Base-by-base conservation (phyloP, 2,113 vertebrate species). In the Phylloscopus trochiloides region DNA sequence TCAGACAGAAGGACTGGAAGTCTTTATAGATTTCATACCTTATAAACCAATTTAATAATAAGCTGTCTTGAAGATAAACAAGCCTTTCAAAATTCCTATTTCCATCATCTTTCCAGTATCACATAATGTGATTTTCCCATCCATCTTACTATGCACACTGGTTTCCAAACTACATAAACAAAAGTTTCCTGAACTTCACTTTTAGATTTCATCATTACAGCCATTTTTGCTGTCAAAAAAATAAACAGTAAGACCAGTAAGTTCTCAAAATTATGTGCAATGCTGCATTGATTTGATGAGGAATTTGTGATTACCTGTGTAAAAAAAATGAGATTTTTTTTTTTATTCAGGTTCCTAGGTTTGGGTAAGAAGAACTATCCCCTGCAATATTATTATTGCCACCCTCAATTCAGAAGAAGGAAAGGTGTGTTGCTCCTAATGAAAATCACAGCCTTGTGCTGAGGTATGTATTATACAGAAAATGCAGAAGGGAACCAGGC, bases 231-330 rank as follows among this genome's bases (percentile, higher is more conserved):
- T 58, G 32, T 24, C 20, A 67, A 68, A 65, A 63, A 36, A 83
- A 43, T 2, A 31, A 86, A 22, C 4, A 36, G 3, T 11, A 57
- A 40, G 36, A 66, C 15, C 38, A 74, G 6, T 9, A 74, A 74
- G 0, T 77, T 81, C 20, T 58, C 14, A 66, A 87, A 67, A 43
- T 48, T 20, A 7, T n/a, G 18, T 74, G 11, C 18, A 71, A n/a
- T 0, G 0, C 2, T 3, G 0, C 20, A 43, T 8, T 47, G 17
- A 67, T 67, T 95, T 85, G 6, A 79, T 54, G 6, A 92, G 50
- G 14, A 62, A 54, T 31, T 77, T 81, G 2, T 62, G 29, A 78
- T 67, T 58, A 5, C 1, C 5, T 28, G 18, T 34, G 12, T 55
- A 19, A 66, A 88, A 70, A 73, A 43, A 10, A 34, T 3, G 5